Evolutionary conservation across 2,113 vertebrate species (phyloP), one percentile per base, ranked within the genome.

Genomic region (Monopterus albus): DNA sequence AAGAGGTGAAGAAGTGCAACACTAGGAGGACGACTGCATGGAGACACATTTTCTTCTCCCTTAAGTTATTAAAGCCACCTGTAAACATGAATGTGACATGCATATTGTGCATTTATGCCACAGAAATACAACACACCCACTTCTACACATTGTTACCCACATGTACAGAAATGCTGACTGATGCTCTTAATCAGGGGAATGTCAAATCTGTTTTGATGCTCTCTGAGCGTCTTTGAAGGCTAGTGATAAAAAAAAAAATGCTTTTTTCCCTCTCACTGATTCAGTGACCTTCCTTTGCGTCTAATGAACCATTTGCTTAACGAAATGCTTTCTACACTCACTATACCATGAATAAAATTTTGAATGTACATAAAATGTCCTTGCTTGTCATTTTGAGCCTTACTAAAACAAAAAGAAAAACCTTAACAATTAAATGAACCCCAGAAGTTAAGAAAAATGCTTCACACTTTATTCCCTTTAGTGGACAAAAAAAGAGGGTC

Each of bases 321-420:
- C 94, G 92, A 94, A 91, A 94, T 90, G 95, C 96, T 99, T 98
- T 98, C 93, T 97, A 98, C 94, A 95, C 94, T 94, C 95, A 66
- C 68, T 95, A 95, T 97, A 94, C 93, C 95, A 95, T 97, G 93
- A 99, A 98, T 98, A 98, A 98, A 97, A 94, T 95, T 91, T 92
- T 91, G 90, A 94, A 91, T 92, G 89, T 93, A 92, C 75, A 88
- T 87, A 81, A 10, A 72, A 36, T 7, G 23, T 31, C 47, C 40
- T 74, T 43, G 11, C 14, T 51, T 71, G 42, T 78, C 29, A 59
- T 64, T 55, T 43, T 59, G 2, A 5, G 21, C 43, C n/a, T n/a
- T n/a, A n/a, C n/a, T n/a, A n/a, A n/a, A n/a, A n/a, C n/a, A n/a
- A n/a, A n/a, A n/a, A n/a, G n/a, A n/a, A n/a, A n/a, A n/a, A n/a